Evolutionary conservation across 2,888 invertebrate species (phyloP).

Genomic region (Sinotaia quadrata): DNA sequence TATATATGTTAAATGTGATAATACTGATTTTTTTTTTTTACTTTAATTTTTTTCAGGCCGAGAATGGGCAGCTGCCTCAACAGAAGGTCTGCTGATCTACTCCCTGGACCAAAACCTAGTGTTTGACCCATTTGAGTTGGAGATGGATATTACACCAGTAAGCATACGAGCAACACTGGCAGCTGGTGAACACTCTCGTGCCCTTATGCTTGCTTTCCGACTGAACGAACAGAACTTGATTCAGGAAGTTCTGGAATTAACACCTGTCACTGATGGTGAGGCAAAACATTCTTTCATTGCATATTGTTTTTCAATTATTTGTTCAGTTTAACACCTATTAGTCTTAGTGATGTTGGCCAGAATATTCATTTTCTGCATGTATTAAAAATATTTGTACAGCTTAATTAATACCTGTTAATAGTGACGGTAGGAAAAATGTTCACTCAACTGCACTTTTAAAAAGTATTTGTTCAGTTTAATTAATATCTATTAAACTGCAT

Average conservation of each 20-base stretch:
- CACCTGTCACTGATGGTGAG: conserved; percentile 83
- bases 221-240: conserved; percentile 86
- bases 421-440: too few relatives aligned
- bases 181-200: conserved; percentile 73
- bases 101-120: conserved; percentile 83
- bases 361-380: neutral
- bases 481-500: too few relatives aligned
- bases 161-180: conserved; percentile 56
- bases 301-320: neutral
- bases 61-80: conserved; percentile 92
- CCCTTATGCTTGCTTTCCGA: conserved; percentile 87
- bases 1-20: too few relatives aligned
- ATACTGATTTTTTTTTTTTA: neutral
- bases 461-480: too few relatives aligned
- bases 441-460: too few relatives aligned
- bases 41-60: conserved; percentile 63
- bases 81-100: conserved; percentile 94
- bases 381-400: too few relatives aligned
- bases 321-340: too few relatives aligned
- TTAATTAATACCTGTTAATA: too few relatives aligned
- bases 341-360: neutral
- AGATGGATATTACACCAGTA: conserved; percentile 85
- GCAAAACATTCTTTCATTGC: too few relatives aligned
- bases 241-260: conserved; percentile 85
- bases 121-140: conserved; percentile 95